Conservation (phyloP, 1,140 invertebrate genomes). For the Drosophila funebris region DNA sequence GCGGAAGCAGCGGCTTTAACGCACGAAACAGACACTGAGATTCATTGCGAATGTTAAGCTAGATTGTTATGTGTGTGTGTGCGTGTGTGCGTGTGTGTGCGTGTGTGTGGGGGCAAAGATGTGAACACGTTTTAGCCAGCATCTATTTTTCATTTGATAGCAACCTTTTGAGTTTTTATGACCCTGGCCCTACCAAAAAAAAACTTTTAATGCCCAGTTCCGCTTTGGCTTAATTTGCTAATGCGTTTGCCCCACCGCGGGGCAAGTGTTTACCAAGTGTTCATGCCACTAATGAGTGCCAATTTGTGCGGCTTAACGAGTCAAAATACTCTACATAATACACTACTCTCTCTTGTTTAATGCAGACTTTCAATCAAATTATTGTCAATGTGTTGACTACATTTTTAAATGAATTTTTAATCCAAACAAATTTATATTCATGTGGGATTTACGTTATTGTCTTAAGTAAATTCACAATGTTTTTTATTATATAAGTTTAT, state of each 20-base stretch:
- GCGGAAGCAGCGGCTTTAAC: slow-evolving; percentile 72
- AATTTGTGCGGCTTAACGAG: slow-evolving; percentile 40
- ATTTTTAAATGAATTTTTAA: too few relatives aligned
- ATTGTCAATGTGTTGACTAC: not conserved
- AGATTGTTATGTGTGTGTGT: slow-evolving; percentile 1
- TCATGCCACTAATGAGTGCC: slow-evolving; percentile 65
- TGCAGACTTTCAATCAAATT: not conserved
- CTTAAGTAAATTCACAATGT: too few relatives aligned
- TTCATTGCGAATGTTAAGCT: slow-evolving; percentile 56
- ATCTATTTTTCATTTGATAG: slow-evolving; percentile 67
- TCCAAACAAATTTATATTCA: too few relatives aligned
- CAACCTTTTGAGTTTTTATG: slow-evolving; percentile 68
- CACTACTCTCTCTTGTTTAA: too few relatives aligned
- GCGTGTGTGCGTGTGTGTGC: slow-evolving; percentile 6
- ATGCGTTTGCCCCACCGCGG: slow-evolving; percentile 36
- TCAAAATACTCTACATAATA: too few relatives aligned
- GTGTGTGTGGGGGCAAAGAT: slow-evolving; percentile 19
- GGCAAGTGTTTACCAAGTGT: slow-evolving; percentile 25
- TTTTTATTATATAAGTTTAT: too few relatives aligned
- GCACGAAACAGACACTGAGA: slow-evolving; percentile 56
- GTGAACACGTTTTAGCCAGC: slow-evolving; percentile 51
- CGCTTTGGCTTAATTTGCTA: slow-evolving; percentile 68
- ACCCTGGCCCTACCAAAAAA: slow-evolving; percentile 42
- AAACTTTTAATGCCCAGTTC: slow-evolving; percentile 71
- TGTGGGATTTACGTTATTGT: too few relatives aligned